Evolutionary conservation across 1,140 invertebrate species (phyloP).

Genomic region (Pseudomyrmex cubaensis): DNA sequence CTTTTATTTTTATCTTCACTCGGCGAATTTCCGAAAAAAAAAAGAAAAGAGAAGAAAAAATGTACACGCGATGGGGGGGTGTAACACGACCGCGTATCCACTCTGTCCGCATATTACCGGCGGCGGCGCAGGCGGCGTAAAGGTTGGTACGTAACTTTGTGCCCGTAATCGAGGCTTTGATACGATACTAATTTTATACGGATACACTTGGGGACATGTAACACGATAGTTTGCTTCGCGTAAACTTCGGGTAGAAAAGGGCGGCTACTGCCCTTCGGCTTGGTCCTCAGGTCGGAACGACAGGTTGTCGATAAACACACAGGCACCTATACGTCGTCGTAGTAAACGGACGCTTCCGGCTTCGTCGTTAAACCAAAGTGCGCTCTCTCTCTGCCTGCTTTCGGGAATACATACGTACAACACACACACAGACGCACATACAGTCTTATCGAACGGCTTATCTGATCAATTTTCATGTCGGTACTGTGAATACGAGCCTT

Average conservation of each 20-base stretch:
- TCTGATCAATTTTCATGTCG: slow-evolving; percentile 14
- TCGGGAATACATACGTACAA: slow-evolving; percentile 19
- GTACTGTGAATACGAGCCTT: not conserved
- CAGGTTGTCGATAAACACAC: slow-evolving; percentile 71
- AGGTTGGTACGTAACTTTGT: slow-evolving; percentile 33
- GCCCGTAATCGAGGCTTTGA: slow-evolving; percentile 45
- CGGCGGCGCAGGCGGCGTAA: no score
- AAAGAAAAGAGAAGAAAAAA: no score
- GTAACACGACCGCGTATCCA: no score
- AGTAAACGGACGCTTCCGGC: slow-evolving; percentile 63
- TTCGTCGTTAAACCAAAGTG: slow-evolving; percentile 4
- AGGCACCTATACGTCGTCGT: slow-evolving; percentile 42
- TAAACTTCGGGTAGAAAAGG: slow-evolving; percentile 70
- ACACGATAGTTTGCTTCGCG: slow-evolving; percentile 64
- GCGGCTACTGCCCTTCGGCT: slow-evolving; percentile 63
- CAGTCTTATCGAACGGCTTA: slow-evolving; percentile 15
- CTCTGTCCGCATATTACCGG: not conserved
- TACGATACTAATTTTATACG: slow-evolving; percentile 60
- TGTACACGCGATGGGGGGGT: no score
- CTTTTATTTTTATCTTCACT: no score
- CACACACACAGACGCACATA: not conserved
- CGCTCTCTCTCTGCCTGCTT: slow-evolving; percentile 20
- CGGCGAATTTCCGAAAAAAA: no score
- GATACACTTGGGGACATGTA: slow-evolving; percentile 48
- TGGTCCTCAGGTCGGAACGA: slow-evolving; percentile 52